Conservation (phyloP, 2,113 vertebrate species). For the Platysternon megacephalum region DNA sequence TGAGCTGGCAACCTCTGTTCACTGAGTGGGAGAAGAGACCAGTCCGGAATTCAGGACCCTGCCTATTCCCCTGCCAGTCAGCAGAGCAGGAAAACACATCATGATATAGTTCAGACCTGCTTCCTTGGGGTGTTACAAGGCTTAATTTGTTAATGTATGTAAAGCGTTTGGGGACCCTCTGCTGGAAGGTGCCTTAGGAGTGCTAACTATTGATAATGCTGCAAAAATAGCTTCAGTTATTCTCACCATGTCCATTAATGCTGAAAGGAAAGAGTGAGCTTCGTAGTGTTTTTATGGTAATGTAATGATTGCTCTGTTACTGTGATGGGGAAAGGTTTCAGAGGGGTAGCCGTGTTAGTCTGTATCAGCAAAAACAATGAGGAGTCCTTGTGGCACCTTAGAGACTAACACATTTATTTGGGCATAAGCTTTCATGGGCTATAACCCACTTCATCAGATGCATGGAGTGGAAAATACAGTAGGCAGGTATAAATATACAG, state of each 20-base stretch:
- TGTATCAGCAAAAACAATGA: too few relatives aligned
- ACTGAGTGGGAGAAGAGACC: background rate
- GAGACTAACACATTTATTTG: too few relatives aligned
- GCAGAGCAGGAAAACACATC: fast-evolving
- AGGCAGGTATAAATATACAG: too few relatives aligned
- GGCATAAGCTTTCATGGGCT: too few relatives aligned
- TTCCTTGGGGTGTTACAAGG: background rate
- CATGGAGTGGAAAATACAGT: too few relatives aligned
- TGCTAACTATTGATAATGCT: background rate
- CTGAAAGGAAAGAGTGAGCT: background rate
- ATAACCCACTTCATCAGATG: too few relatives aligned
- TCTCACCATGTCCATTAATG: background rate
- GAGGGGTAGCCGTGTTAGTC: too few relatives aligned
- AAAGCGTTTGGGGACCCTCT: background rate
- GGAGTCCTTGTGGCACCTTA: too few relatives aligned
- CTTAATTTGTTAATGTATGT: background rate
- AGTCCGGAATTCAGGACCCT: background rate
- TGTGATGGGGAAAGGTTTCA: too few relatives aligned
- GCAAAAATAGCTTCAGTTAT: background rate
- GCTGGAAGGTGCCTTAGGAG: fast-evolving
- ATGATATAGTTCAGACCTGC: background rate
- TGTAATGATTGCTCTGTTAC: background rate
- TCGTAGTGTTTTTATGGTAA: background rate
- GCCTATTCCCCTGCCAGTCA: background rate
- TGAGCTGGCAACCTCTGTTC: background rate